Base-by-base conservation (phyloP, 2,797 vertebrate genomes). In the Catostomus latipinnis region DNA sequence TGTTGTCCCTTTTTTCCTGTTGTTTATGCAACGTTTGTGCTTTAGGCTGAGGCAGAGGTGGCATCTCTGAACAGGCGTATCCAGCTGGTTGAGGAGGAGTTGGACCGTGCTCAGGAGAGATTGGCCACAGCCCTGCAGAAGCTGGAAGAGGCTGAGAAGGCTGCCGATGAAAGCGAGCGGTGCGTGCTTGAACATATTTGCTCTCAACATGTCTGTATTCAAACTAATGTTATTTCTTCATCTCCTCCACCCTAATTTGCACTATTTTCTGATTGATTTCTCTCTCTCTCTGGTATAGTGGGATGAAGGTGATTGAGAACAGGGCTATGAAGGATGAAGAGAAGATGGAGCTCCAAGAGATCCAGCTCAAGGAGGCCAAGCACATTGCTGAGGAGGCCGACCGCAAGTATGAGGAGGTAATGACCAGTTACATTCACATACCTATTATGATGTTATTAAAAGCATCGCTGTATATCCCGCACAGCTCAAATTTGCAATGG, bases 291-390 rank as follows among this genome's bases (percentile, higher is more conserved):
- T 50, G 6, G 0, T 46, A 82, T 91, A 99, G 97, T 89, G 97
- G 96, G 13, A 98, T 99, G 97, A 99, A 99, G 89, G 98, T 99
- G 48, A 99, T 99, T 89, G 98, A 98, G 89, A 99, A 99, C 92
- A 90, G 96, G 84, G 97, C 98, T 72, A 92, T 96, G 82, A 99
- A 99, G 85, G 97, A 99, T 88, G 97, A 99, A 84, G 98, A 99
- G 88, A 99, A 99, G 90, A 98, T 99, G 97, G 97, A 99, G 78
- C 93, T 99, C n/a, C 97, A 99, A 90, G 98, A 98, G 93, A 98
- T 99, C 86, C 97, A 99, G 82, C 95, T 99, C n/a, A 99, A 98
- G 86, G 97, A 99, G 88, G 97, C 97, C 72, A 99, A 99, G 84
- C 97, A 99, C 91, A 99, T 99, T 1, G 98, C 98, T 3, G 98